Evolutionary conservation across 2,888 invertebrate genomes (phyloP), one percentile per base, ranked within the genome.

Genomic region (Dione vanillae): DNA sequence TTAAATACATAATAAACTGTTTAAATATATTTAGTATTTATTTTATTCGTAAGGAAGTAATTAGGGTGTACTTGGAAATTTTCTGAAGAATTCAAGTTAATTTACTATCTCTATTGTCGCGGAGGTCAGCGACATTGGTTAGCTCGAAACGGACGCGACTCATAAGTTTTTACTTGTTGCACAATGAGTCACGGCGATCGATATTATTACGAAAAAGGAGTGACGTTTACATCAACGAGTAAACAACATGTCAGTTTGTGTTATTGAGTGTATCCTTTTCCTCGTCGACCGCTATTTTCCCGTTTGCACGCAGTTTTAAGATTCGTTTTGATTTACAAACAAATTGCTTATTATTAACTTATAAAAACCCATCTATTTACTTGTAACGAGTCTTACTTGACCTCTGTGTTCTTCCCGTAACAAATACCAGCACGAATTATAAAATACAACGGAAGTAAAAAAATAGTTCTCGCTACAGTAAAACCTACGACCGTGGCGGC

Each of bases 191-290:
- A 59, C 35, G 37, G 37, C 16, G 54, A 1, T 40, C 16, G 58
- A 51, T 41, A 27, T 58, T 58, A 40, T 58, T 41, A 59, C 59
- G 43, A 20, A 59, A 59, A 59, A 41, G 59, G 27, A 59, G 27
- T 20, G 59, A 43, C 59, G 19, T 41, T 3, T 37, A 54, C 54
- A 37, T n/a, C n/a, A n/a, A 45, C 45, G n/a, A 45, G n/a, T n/a
- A 45, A 45, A 54, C 54, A 54, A 37, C 54, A 54, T 5, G 54
- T 10, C 37, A 16, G 8, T 54, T 37, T 9, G 37, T 10, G n/a
- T 16, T n/a, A n/a, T 2, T 54, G 10, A 37, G n/a, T 27, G 52
- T 37, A 35, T 16, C 20, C 54, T 54, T 11, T 54, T 54, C 54
- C 35, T 54, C 5, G 5, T n/a, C 5, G n/a, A 35, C 1, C 1